Evolutionary conservation across 2,888 invertebrate species (phyloP), one percentile per base, ranked within the genome.

Genomic region (Fragum fragum): DNA sequence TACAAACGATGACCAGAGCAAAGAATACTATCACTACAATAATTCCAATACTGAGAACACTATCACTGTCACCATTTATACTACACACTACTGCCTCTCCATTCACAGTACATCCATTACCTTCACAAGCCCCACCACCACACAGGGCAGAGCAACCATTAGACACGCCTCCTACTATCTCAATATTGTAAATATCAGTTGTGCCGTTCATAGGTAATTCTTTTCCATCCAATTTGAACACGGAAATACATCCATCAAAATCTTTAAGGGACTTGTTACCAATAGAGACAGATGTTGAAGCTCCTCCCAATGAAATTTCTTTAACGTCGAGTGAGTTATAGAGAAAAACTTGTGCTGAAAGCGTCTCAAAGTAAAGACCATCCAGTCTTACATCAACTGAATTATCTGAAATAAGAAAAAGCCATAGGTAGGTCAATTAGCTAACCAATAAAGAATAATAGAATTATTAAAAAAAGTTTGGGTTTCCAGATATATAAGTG

Each of bases 1-100:
- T 92, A 28, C 87, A 91, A 16, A 93, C 86, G 28, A 93, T 83
- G 14, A 93, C 77, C 36, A 98, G 97, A 7, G 98, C 97, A 93
- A 99, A 98, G 95, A 99, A 98, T 29, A 98, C 97, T 84, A 98
- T 98, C 26, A 99, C 98, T 42, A 99, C 95, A 0, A 98, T 98
- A 79, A 99, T 97, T 73, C 98, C 99, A 83, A 98, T 98, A 91
- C 97, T 98, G 11, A 99, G 95, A 0, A 98, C 98, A 95, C 98
- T 97, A 1, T 98, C 97, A 5, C 97, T 96, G 7, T 1, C 97
- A 52, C 97, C 96, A 78, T 97, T 96, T 69, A 76, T 73, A 14
- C 79, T 76, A 79, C 91, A 91, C 7, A 79, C 73, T 26, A 85
- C 84, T 2, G 53, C 82, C 63, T 91, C 91, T 16, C 90, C 88